Conservation (phyloP, 1,140 invertebrate species). For the Chironomus tepperi region DNA sequence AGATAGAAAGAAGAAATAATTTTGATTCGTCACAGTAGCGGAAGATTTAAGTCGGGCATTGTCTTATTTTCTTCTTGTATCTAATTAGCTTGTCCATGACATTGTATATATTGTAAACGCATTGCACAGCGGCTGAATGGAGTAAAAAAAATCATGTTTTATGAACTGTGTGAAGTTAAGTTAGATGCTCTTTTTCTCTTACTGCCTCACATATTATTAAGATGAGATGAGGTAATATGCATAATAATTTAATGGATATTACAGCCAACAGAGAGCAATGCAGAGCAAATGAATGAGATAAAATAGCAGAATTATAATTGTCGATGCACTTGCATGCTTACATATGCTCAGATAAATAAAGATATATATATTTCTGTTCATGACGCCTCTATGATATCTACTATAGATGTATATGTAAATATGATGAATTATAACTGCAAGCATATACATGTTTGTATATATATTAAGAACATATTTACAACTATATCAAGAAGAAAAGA, state of each 20-base stretch:
- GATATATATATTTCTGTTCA: not conserved
- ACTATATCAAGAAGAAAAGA: not conserved
- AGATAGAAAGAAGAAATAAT: not conserved
- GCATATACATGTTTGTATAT: constrained; percentile 14
- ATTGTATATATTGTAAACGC: not conserved
- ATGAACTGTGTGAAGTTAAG: too few species aligned
- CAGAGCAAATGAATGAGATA: not conserved
- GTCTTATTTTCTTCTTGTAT: not conserved
- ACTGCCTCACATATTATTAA: constrained; percentile 12
- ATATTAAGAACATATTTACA: not conserved
- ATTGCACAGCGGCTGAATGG: too few species aligned
- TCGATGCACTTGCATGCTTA: constrained; percentile 22
- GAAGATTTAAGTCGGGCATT: constrained; percentile 6
- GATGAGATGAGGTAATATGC: constrained; percentile 7
- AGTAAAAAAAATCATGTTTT: too few species aligned
- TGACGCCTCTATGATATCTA: not conserved
- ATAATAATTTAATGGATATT: not conserved
- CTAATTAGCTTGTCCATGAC: not conserved
- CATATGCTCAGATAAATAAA: not conserved
- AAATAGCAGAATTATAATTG: not conserved
- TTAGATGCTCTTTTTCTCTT: not conserved
- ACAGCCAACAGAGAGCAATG: not conserved
- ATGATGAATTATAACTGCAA: constrained; percentile 17
- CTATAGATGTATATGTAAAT: not conserved
- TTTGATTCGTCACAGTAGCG: not conserved